These are phyloP conservation scores for Chauna torquata DNA, from an alignment of 2,113 vertebrate genomes.

Conservation along the genomic window DNA sequence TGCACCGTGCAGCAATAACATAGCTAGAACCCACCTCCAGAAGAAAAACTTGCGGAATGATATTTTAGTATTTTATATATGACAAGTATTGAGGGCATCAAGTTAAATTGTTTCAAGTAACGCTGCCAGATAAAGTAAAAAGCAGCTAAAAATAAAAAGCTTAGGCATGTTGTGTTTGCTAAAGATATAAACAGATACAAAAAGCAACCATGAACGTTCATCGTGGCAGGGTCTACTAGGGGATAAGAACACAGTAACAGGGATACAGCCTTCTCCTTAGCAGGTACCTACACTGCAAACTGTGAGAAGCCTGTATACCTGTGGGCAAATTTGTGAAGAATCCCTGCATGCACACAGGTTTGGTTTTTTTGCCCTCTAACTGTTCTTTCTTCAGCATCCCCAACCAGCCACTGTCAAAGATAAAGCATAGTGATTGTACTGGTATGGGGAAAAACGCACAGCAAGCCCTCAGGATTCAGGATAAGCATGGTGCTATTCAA, in stretches of 20 bases:
- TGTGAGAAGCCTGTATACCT: not conserved
- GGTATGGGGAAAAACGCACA: not conserved
- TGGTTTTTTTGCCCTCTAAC: not conserved
- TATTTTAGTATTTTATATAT: not conserved
- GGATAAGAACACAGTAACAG: not conserved
- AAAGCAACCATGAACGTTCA: not conserved
- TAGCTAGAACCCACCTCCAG: not conserved
- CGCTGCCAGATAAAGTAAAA: not conserved
- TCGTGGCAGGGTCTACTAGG: not conserved
- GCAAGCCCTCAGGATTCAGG: not conserved
- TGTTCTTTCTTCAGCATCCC: not conserved
- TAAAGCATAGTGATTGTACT: not conserved
- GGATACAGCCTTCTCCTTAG: not conserved
- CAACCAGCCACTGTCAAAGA: not conserved
- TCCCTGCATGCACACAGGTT: not conserved
- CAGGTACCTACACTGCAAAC: not conserved
- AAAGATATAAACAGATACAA: not conserved
- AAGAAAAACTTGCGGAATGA: not conserved
- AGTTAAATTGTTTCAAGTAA: not conserved
- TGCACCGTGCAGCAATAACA: accelerated
- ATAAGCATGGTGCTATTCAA: accelerated
- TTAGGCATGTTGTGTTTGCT: not conserved
- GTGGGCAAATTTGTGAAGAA: not conserved
- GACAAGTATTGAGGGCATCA: not conserved
- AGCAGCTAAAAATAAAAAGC: not conserved